Evolutionary conservation across 2,797 vertebrate genomes (phyloP).

Genomic region (Ptychobarbus kaznakovi): DNA sequence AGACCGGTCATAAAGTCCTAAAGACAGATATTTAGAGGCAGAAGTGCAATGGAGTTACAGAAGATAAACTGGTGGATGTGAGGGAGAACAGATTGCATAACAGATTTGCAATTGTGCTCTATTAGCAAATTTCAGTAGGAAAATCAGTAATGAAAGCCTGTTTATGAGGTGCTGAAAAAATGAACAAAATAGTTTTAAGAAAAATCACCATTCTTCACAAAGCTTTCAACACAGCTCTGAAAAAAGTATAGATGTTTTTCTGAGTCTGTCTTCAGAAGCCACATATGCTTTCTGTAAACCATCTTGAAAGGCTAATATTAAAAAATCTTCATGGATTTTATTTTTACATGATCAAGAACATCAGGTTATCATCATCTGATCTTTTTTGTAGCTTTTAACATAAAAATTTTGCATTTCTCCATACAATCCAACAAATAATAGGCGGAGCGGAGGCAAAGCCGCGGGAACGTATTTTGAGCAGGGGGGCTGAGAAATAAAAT

Average conservation of each 20-base stretch:
- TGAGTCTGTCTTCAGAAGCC: not conserved
- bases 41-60: slow-evolving; percentile 26
- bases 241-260: not conserved
- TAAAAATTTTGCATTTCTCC: not conserved
- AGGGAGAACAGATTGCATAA: slow-evolving; percentile 20
- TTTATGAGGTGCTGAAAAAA: slow-evolving; percentile 48
- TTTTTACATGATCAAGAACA: not conserved
- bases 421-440: not conserved
- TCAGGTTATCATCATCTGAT: not conserved
- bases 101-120: slow-evolving; percentile 4
- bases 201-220: slow-evolving; percentile 17
- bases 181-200: slow-evolving; percentile 18
- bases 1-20: slow-evolving; percentile 26
- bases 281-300: slow-evolving; percentile 16
- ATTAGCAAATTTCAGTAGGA: slow-evolving; percentile 2
- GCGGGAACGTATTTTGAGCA: too few relatives aligned
- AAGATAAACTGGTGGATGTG: slow-evolving; percentile 15
- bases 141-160: slow-evolving; percentile 5
- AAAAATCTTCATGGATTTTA: not conserved
- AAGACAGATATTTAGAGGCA: slow-evolving; percentile 48
- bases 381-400: not conserved
- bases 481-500: too few relatives aligned
- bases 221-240: slow-evolving; percentile 1
- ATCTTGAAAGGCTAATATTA: not conserved
- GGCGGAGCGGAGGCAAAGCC: not conserved